These are phyloP conservation scores for Drosophila greeni DNA, from an alignment of 2,888 invertebrate species.

Conservation along the genomic window DNA sequence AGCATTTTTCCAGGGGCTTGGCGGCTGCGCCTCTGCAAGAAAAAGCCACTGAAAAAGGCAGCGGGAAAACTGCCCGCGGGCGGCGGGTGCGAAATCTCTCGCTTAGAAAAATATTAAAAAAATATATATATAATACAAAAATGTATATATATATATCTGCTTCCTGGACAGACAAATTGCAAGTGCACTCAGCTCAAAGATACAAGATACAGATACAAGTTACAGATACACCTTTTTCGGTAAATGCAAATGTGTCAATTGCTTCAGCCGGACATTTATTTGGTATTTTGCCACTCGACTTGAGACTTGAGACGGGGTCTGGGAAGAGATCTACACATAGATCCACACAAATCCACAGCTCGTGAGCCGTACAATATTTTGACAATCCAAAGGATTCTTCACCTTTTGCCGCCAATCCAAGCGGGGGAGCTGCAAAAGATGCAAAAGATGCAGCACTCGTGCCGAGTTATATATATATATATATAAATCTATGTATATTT, in stretches of 20 bases:
- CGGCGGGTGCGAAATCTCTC: conserved; percentile 58
- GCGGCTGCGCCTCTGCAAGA: conserved; percentile 31
- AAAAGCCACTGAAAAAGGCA: conserved; percentile 8
- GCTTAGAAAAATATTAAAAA: conserved; percentile 25
- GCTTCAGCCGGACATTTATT: conserved; percentile 71
- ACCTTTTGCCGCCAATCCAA: conserved; percentile 33
- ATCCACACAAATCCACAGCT: conserved; percentile 35
- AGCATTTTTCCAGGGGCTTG: conserved; percentile 75
- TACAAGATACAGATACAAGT: conserved; percentile 30
- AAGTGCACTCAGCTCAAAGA: conserved; percentile 4
- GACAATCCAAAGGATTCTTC: conserved; percentile 75
- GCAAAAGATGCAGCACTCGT: conserved; percentile 20
- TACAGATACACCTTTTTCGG: conserved; percentile 23
- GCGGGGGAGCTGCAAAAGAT: conserved; percentile 44
- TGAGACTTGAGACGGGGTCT: conserved; percentile 38
- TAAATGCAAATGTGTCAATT: conserved; percentile 74
- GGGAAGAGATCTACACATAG: conserved; percentile 9
- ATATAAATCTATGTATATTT: neutral
- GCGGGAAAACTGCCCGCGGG: conserved; percentile 11
- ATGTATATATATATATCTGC: neutral
- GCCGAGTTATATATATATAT: conserved; percentile 3
- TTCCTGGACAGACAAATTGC: conserved; percentile 29
- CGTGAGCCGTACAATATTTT: conserved; percentile 73
- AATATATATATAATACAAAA: conserved; percentile 18
- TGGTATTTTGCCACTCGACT: conserved; percentile 60